Conservation (phyloP, 2,113 vertebrate species). For the Myotis lucifugus region DNA sequence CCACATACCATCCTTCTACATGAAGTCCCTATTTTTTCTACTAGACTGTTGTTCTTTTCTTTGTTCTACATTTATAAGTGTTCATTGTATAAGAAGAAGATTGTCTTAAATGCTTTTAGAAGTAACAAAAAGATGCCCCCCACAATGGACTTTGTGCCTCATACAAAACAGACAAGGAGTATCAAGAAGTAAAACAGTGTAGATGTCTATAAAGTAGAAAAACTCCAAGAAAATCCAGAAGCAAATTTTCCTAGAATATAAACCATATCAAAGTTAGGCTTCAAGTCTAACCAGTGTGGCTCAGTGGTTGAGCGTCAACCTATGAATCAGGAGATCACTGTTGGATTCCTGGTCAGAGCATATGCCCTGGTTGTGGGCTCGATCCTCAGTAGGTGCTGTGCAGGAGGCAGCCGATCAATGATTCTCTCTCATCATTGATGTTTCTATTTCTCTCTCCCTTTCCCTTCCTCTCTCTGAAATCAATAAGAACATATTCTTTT, state of each 20-base stretch:
- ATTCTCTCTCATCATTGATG: too few species aligned
- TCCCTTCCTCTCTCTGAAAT: too few species aligned
- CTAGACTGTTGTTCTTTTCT: neutral
- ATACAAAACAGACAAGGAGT: neutral
- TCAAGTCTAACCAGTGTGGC: too few species aligned
- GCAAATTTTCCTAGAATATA: neutral
- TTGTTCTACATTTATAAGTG: neutral
- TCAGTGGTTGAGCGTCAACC: too few species aligned
- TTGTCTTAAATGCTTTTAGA: neutral
- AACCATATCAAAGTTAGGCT: neutral
- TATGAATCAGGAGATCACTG: too few species aligned
- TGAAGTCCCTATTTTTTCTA: neutral
- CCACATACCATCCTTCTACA: neutral
- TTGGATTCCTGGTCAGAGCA: too few species aligned
- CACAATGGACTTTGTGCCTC: neutral
- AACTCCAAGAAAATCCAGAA: slow-evolving; percentile 8
- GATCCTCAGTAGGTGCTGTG: too few species aligned
- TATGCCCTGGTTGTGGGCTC: too few species aligned
- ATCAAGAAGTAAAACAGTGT: neutral
- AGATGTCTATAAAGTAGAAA: neutral
- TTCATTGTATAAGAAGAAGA: neutral
- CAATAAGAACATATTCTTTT: too few species aligned
- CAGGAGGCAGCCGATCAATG: too few species aligned
- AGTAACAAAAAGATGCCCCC: neutral
- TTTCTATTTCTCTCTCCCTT: too few species aligned